Conservation (phyloP, 2,888 invertebrate genomes). For the Pollenia angustigena region DNA sequence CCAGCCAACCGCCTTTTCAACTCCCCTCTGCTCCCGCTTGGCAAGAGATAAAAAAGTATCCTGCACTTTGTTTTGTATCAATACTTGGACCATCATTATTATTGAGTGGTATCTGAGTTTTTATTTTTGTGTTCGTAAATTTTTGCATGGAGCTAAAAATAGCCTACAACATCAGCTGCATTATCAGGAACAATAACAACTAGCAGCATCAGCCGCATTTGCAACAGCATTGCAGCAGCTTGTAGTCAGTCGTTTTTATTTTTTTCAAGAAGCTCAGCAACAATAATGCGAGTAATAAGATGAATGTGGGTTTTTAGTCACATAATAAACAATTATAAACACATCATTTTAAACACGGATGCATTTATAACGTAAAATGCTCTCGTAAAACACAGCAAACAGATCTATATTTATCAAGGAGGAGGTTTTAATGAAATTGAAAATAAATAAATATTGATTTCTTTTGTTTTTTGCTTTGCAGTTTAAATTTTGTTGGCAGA, state of each 20-base stretch:
- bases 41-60: slow-evolving; percentile 34
- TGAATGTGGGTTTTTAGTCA: slow-evolving; percentile 74
- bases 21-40: not conserved
- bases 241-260: not conserved
- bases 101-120: slow-evolving; percentile 64
- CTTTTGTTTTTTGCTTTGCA: slow-evolving; percentile 24
- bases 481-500: slow-evolving; percentile 25
- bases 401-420: slow-evolving; percentile 42
- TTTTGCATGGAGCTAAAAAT: slow-evolving; percentile 67
- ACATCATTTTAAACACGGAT: slow-evolving; percentile 73
- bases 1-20: not conserved
- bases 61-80: slow-evolving; percentile 48
- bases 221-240: slow-evolving; percentile 17
- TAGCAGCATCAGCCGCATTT: not conserved
- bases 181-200: slow-evolving; percentile 1
- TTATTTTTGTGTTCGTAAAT: slow-evolving; percentile 31
- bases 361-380: slow-evolving; percentile 41
- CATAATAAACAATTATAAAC: slow-evolving; percentile 74
- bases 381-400: not conserved
- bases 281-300: slow-evolving; percentile 56
- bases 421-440: slow-evolving; percentile 64
- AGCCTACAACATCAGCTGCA: slow-evolving; percentile 28
- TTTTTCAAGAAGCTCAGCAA: slow-evolving; percentile 46
- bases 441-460: slow-evolving; percentile 72
- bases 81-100: slow-evolving; percentile 61